These are phyloP conservation scores for Lepus europaeus DNA, from an alignment of 2,113 vertebrate genomes.

Conservation along the genomic window DNA sequence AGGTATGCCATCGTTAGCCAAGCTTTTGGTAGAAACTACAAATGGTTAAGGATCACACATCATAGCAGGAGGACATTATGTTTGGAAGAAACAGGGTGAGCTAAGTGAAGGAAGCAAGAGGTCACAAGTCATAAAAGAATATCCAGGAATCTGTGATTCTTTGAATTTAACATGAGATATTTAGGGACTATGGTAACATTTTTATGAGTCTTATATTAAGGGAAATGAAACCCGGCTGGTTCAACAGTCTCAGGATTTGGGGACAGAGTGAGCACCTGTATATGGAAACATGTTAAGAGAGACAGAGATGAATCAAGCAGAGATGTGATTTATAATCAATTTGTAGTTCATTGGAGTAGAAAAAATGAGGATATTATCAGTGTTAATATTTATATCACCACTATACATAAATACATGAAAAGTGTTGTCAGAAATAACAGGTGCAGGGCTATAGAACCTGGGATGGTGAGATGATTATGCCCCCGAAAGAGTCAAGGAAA, in stretches of 20 bases:
- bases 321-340: not conserved
- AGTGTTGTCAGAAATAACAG: not conserved
- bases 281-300: not conserved
- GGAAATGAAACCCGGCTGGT: not conserved
- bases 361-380: not conserved
- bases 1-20: too few species aligned
- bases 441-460: accelerated
- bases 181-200: not conserved
- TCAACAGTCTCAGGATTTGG: not conserved
- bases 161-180: not conserved
- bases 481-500: not conserved
- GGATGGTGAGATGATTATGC: not conserved
- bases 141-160: not conserved
- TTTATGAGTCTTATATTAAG: not conserved
- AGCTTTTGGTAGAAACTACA: too few species aligned
- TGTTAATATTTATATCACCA: not conserved
- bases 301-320: not conserved
- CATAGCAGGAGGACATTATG: not conserved
- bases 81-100: not conserved
- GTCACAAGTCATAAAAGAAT: not conserved
- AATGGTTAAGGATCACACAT: too few species aligned
- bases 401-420: not conserved
- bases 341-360: not conserved
- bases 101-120: not conserved
- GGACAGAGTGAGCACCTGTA: not conserved